phyloP scores from a whole-genome alignment of 2,797 vertebrate species.

The Arnoldichthys spilopterus region DNA sequence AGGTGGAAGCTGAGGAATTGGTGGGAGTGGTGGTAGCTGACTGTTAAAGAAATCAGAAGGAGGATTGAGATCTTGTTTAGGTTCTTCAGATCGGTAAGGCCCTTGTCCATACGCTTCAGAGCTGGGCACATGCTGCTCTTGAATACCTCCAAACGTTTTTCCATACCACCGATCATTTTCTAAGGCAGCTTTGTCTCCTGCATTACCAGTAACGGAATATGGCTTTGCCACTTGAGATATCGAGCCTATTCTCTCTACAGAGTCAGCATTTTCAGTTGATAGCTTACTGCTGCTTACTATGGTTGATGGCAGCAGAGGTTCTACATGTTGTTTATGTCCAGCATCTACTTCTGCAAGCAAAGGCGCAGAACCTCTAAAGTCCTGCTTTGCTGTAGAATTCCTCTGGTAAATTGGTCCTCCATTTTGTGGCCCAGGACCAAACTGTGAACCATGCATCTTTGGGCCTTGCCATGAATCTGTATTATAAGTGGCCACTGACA shows the following conservation, averaged over 20 bases:
- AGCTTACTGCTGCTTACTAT: conserved; percentile 23
- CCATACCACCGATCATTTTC: conserved; percentile 72
- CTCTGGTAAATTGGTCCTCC: conserved; percentile 17
- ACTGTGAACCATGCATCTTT: conserved; percentile 28
- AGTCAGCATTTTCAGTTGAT: conserved; percentile 64
- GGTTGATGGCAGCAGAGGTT: conserved; percentile 26
- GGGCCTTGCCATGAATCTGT: conserved; percentile 43
- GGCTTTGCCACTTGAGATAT: conserved; percentile 69
- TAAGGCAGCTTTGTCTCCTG: conserved; percentile 53
- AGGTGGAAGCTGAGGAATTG: conserved; percentile 74
- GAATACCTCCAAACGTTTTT: conserved; percentile 68
- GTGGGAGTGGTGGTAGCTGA: conserved; percentile 70
- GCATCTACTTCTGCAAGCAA: conserved; percentile 11
- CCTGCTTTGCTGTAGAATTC: conserved; percentile 17
- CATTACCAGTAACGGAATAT: conserved; percentile 11
- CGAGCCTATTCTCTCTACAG: conserved; percentile 79
- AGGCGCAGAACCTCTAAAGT: conserved; percentile 15
- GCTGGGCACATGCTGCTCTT: conserved; percentile 19
- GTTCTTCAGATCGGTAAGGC: conserved; percentile 46
- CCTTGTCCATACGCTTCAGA: conserved; percentile 51
- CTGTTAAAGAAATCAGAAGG: conserved; percentile 63
- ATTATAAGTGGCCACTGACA: conserved; percentile 4
- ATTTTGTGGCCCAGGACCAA: conserved; percentile 25
- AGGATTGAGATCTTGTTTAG: conserved; percentile 50
- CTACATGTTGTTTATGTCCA: conserved; percentile 10